Conservation (phyloP, 2,888 invertebrate genomes). For the Pteria penguin region DNA sequence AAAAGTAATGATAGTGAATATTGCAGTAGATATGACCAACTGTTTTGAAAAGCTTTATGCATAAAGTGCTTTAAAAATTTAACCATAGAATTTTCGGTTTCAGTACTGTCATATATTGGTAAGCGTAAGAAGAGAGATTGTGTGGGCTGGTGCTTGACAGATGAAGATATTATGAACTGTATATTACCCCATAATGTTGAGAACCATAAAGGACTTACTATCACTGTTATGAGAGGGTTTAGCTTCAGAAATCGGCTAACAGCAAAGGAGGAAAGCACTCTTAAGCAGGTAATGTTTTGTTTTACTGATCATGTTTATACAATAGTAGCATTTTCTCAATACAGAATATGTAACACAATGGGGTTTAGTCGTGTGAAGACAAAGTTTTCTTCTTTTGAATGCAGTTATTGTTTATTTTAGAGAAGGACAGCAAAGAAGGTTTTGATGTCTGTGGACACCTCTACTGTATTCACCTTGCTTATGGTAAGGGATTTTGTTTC, state of each 20-base stretch:
- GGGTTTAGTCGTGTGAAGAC: too few species aligned
- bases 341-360: too few species aligned
- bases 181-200: constrained; percentile 53
- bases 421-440: constrained; percentile 29
- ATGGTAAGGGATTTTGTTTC: too few species aligned
- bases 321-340: too few species aligned
- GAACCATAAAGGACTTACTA: constrained; percentile 48
- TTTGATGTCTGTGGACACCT: constrained; percentile 46
- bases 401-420: too few species aligned
- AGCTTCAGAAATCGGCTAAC: constrained; percentile 54
- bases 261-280: constrained; percentile 48
- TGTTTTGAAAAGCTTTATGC: too few species aligned
- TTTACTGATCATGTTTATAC: not conserved
- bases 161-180: constrained; percentile 61
- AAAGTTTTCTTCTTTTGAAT: too few species aligned
- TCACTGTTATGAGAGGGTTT: constrained; percentile 53
- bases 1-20: too few species aligned
- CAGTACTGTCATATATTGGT: constrained; percentile 60
- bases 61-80: too few species aligned
- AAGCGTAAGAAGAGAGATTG: constrained; percentile 57
- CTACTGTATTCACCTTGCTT: too few species aligned
- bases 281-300: constrained; percentile 25
- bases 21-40: too few species aligned
- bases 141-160: constrained; percentile 61
- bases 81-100: too few species aligned